Evolutionary conservation across 2,113 vertebrate genomes (phyloP).

Genomic region (Gymnarchus niloticus): DNA sequence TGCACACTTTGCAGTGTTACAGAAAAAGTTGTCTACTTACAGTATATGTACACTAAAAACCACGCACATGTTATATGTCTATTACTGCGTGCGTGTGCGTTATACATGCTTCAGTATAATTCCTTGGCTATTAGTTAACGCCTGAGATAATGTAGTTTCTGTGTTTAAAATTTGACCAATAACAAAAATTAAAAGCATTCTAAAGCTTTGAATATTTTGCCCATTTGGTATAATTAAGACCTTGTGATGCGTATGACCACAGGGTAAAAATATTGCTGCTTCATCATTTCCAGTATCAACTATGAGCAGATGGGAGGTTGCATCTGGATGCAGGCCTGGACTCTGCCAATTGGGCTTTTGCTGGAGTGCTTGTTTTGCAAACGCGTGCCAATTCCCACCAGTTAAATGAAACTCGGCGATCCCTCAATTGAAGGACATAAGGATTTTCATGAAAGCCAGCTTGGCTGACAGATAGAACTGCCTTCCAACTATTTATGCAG

Average conservation of each 20-base stretch:
- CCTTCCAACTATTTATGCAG: neutral
- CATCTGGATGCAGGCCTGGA: neutral
- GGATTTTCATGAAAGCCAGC: neutral
- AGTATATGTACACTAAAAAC: neutral
- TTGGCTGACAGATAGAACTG: constrained; percentile 1
- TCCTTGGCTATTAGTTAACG: neutral
- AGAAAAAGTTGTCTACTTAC: neutral
- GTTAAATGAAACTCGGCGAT: neutral
- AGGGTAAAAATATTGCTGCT: neutral
- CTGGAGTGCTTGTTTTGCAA: neutral
- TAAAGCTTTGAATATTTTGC: neutral
- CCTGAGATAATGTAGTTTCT: neutral
- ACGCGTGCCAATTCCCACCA: neutral
- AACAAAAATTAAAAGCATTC: neutral
- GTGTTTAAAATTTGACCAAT: neutral
- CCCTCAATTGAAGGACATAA: neutral
- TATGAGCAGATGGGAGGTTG: constrained; percentile 3
- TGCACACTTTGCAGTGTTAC: neutral
- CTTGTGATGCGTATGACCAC: neutral
- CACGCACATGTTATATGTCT: neutral
- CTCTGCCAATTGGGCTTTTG: neutral
- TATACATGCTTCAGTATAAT: neutral
- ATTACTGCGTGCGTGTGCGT: neutral
- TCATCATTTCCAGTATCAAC: neutral
- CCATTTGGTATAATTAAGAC: neutral